phyloP scores from a whole-genome alignment of 2,113 vertebrate genomes.

The Ancistrus triradiatus region DNA sequence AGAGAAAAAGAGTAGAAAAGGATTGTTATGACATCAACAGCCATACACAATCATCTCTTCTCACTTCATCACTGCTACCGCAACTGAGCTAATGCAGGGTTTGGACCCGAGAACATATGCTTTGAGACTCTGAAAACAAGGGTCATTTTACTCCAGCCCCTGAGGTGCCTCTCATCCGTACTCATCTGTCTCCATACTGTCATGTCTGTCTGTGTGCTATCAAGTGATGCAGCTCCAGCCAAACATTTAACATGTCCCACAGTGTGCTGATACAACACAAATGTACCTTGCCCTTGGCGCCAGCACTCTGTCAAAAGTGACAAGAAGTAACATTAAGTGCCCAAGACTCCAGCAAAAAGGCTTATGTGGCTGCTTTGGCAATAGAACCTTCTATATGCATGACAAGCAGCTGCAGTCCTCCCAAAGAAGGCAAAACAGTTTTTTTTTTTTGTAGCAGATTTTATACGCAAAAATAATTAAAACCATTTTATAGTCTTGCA shows the following conservation, averaged over 20 bases:
- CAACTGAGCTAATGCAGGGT: slow-evolving; percentile 12
- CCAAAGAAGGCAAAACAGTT: too few relatives aligned
- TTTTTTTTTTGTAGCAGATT: too few relatives aligned
- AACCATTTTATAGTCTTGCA: too few relatives aligned
- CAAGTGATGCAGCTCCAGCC: slow-evolving; percentile 37
- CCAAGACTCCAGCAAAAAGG: slow-evolving; percentile 26
- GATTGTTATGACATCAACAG: slow-evolving; percentile 23
- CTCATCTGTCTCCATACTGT: slow-evolving; percentile 43
- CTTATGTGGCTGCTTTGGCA: slow-evolving; percentile 16
- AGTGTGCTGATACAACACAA: slow-evolving; percentile 47
- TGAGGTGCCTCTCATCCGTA: slow-evolving; percentile 35
- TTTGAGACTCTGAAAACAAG: slow-evolving; percentile 11
- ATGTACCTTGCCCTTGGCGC: slow-evolving; percentile 22
- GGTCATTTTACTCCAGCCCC: slow-evolving; percentile 29
- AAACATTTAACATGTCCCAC: slow-evolving; percentile 35
- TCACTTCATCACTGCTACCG: slow-evolving; percentile 16
- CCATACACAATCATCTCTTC: slow-evolving; percentile 22
- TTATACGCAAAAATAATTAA: too few relatives aligned
- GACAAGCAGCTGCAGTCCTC: background rate
- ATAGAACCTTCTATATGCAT: slow-evolving; percentile 9
- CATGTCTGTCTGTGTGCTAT: slow-evolving; percentile 21
- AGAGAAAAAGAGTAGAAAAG: background rate
- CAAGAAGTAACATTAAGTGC: slow-evolving; percentile 25
- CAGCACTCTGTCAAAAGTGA: slow-evolving; percentile 37
- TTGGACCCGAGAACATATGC: slow-evolving; percentile 14